A percentile compares a stretch with the other conserved stretches of the same genome.
These are phyloP conservation scores for Crax fasciolata DNA, from an alignment of 2,797 vertebrate genomes.

Conservation along the genomic window DNA sequence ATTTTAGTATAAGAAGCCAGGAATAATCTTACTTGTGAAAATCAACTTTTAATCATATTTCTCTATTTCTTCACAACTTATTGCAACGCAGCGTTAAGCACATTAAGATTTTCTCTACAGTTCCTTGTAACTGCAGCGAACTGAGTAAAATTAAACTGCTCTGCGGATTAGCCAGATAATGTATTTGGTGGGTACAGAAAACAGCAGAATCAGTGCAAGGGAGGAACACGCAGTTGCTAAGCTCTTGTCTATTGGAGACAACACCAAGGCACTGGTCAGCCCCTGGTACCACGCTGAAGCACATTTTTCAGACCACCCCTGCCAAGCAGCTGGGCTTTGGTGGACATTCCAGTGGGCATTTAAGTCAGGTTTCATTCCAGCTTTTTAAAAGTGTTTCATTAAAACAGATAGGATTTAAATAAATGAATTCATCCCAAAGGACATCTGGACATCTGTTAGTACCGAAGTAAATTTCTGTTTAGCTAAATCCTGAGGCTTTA, in stretches of 20 bases:
- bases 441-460: conserved; percentile 27
- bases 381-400: neutral
- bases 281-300: neutral
- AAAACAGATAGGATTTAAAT: conserved; percentile 14
- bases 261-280: neutral
- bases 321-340: neutral
- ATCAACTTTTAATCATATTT: neutral
- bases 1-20: neutral
- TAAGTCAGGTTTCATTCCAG: conserved; percentile 3
- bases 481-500: conserved; percentile 11
- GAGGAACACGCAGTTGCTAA: neutral
- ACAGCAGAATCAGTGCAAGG: rapidly evolving
- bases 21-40: neutral
- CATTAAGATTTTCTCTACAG: neutral
- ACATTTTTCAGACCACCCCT: neutral
- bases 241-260: neutral
- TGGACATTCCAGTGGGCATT: neutral
- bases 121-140: neutral
- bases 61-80: neutral
- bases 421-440: neutral
- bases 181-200: neutral
- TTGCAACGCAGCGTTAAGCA: neutral
- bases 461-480: neutral
- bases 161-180: neutral
- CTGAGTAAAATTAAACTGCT: neutral